Evolutionary conservation across 2,797 vertebrate species (phyloP).

Genomic region (Thalassophryne amazonica): DNA sequence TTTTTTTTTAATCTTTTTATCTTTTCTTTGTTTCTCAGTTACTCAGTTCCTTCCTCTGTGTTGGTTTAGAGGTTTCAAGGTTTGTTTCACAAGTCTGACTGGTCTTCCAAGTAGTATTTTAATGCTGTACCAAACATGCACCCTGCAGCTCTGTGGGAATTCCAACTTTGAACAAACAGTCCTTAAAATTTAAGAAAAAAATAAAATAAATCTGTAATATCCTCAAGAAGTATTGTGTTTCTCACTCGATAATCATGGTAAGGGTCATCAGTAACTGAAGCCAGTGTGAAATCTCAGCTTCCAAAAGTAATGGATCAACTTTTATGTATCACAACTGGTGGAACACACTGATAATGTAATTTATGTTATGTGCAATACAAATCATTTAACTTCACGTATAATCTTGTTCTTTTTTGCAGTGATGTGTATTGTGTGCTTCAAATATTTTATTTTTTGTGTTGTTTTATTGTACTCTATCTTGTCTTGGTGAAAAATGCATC

Average conservation of each 20-base stretch:
- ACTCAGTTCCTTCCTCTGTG: slow-evolving; percentile 34
- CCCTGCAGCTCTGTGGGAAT: slow-evolving; percentile 56
- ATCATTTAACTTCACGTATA: too few species aligned
- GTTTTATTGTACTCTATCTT: too few species aligned
- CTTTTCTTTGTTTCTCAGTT: slow-evolving; percentile 46
- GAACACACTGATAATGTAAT: too few species aligned
- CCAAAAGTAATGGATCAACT: slow-evolving; percentile 3
- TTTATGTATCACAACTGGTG: too few species aligned
- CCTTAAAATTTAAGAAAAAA: too few species aligned
- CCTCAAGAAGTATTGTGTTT: slow-evolving; percentile 49
- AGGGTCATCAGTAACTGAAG: slow-evolving; percentile 36
- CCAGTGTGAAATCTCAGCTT: slow-evolving; percentile 32
- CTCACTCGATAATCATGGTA: slow-evolving; percentile 33
- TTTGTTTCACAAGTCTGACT: slow-evolving; percentile 52
- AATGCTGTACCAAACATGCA: slow-evolving; percentile 44
- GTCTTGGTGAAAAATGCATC: too few species aligned
- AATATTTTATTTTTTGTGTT: too few species aligned
- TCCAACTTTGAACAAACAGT: slow-evolving; percentile 53
- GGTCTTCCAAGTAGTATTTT: slow-evolving; percentile 48
- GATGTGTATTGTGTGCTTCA: too few species aligned
- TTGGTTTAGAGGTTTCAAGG: slow-evolving; percentile 59
- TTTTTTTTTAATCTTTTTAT: slow-evolving; percentile 57
- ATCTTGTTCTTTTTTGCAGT: too few species aligned
- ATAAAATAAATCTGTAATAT: slow-evolving; percentile 57
- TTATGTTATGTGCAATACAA: too few species aligned